Evolutionary conservation across 2,113 vertebrate genomes (phyloP).

Genomic region (Ammodytes dubius): DNA sequence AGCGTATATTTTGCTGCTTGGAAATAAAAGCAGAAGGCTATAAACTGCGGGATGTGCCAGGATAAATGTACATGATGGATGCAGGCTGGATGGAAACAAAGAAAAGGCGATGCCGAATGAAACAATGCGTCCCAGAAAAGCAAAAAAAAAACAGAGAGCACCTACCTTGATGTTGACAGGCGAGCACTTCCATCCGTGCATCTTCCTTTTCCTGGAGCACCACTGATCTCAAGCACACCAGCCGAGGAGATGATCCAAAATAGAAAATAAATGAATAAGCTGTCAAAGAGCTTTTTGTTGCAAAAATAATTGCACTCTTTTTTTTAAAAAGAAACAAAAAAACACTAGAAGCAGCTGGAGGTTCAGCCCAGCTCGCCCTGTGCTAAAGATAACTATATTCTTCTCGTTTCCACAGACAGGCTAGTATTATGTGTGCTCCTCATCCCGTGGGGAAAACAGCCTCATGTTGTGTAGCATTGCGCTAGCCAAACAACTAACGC

Average conservation of each 20-base stretch:
- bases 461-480: constrained; percentile 38
- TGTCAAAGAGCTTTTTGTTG: background rate
- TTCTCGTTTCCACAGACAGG: constrained; percentile 39
- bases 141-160: background rate
- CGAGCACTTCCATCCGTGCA: constrained; percentile 68
- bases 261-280: background rate
- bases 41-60: background rate
- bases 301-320: background rate
- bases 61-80: background rate
- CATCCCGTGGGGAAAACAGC: constrained; percentile 35
- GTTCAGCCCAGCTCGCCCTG: constrained; percentile 40
- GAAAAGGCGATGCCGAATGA: constrained; percentile 26
- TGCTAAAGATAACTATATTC: constrained; percentile 61
- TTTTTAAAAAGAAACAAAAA: background rate
- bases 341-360: constrained; percentile 28
- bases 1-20: background rate
- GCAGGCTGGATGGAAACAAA: constrained; percentile 47
- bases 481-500: constrained; percentile 32
- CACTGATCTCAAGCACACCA: constrained; percentile 47
- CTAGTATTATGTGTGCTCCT: constrained; percentile 69
- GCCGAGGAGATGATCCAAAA: background rate
- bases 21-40: constrained; percentile 8
- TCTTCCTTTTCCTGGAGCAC: constrained; percentile 67
- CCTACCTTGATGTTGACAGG: constrained; percentile 73
- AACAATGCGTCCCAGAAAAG: constrained; percentile 48